A percentile compares a stretch with the other conserved stretches of the same genome.
phyloP scores from a whole-genome alignment of 2,888 invertebrate species.

The Emesis furor region DNA sequence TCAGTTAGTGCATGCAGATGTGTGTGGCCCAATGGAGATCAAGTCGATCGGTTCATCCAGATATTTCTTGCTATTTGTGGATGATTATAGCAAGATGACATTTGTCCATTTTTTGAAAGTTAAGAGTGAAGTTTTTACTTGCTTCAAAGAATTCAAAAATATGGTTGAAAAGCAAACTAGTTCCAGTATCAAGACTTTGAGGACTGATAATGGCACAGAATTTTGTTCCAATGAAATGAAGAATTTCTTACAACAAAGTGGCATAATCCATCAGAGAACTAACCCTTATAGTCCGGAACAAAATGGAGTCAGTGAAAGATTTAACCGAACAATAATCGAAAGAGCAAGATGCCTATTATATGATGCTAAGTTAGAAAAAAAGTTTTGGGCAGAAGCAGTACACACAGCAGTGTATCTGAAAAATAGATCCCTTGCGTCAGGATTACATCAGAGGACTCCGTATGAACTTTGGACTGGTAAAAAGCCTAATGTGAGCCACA shows the following conservation, averaged over 20 bases:
- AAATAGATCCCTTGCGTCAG: slow-evolving; percentile 64
- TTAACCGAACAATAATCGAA: slow-evolving; percentile 55
- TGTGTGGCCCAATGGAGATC: slow-evolving; percentile 43
- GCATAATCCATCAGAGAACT: slow-evolving; percentile 77
- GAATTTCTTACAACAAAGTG: slow-evolving; percentile 48
- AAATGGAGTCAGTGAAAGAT: slow-evolving; percentile 72
- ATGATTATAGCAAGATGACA: slow-evolving; percentile 53
- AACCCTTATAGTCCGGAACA: slow-evolving; percentile 77
- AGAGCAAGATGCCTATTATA: slow-evolving; percentile 35
- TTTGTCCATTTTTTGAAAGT: slow-evolving; percentile 46
- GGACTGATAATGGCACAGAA: slow-evolving; percentile 23
- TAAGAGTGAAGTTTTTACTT: slow-evolving; percentile 41
- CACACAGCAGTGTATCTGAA: not conserved
- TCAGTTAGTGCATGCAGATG: slow-evolving; percentile 52
- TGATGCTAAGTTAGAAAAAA: slow-evolving; percentile 32
- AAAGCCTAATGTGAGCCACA: slow-evolving; percentile 62
- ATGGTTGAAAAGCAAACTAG: slow-evolving; percentile 71
- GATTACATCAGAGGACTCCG: slow-evolving; percentile 62
- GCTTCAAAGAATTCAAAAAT: slow-evolving; percentile 53
- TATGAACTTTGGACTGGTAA: slow-evolving; percentile 63
- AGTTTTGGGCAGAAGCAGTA: no score
- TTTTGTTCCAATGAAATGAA: slow-evolving; percentile 34
- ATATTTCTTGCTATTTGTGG: slow-evolving; percentile 58
- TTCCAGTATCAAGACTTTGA: slow-evolving; percentile 71
- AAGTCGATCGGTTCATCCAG: slow-evolving; percentile 44